These are phyloP conservation scores for Melikaiella ostensackeni DNA, from an alignment of 2,888 invertebrate species.

Conservation along the genomic window DNA sequence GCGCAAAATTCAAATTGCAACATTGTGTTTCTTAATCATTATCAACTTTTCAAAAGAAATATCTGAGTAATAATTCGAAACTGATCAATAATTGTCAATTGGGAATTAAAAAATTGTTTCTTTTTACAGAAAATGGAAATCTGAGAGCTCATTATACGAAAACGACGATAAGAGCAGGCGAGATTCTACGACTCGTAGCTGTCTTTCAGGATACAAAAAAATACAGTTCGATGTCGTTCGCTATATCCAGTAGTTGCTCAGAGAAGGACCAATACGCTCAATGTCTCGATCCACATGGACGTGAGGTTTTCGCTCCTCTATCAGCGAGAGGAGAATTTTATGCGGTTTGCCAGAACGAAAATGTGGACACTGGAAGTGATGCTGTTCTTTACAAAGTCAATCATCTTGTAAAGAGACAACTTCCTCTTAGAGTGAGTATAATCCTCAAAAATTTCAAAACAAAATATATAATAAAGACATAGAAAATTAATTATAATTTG, in stretches of 20 bases:
- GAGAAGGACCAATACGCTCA: conserved; percentile 78
- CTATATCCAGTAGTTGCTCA: conserved; percentile 68
- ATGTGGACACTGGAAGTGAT: conserved; percentile 73
- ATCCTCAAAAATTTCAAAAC: not conserved
- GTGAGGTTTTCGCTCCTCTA: conserved; percentile 78
- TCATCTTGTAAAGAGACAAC: conserved; percentile 77
- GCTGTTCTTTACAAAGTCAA: conserved; percentile 78
- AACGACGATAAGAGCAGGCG: conserved; percentile 78
- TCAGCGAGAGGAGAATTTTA: conserved; percentile 79
- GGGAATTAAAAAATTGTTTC: not conserved
- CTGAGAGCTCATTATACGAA: conserved; percentile 78
- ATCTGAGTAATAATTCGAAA: not conserved
- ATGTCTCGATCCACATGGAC: conserved; percentile 77
- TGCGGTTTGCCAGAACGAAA: conserved; percentile 77
- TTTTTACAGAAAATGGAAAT: conserved; percentile 71
- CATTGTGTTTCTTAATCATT: not conserved
- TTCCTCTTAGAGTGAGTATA: conserved; percentile 76
- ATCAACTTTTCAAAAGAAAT: not conserved
- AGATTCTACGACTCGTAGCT: conserved; percentile 79
- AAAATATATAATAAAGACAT: conserved; percentile 41
- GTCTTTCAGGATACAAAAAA: conserved; percentile 79
- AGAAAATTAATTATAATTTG: conserved; percentile 50
- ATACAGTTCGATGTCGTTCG: conserved; percentile 73
- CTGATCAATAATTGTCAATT: not conserved
- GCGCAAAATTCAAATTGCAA: not conserved